Conservation (phyloP, 92 coral and sea anemone species). For the Heteractis magnifica region DNA sequence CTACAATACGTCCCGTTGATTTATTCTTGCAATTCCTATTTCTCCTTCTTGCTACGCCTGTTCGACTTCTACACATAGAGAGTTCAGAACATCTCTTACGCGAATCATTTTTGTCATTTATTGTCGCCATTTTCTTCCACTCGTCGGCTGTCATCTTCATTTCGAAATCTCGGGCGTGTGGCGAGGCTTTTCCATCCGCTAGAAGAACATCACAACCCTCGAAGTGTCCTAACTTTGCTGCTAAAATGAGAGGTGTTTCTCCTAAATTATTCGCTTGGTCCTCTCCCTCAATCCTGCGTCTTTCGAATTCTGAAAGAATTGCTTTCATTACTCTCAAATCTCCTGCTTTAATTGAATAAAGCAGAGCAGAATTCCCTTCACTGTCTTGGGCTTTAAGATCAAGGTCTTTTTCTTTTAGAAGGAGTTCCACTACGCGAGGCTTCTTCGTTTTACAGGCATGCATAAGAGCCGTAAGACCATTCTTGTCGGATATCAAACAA, state of each 20-base stretch:
- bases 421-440: slow-evolving; percentile 37
- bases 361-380: slow-evolving; percentile 61
- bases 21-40: not conserved
- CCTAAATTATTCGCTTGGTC: slow-evolving; percentile 66
- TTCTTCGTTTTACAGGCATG: slow-evolving; percentile 64
- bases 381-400: slow-evolving; percentile 53
- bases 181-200: slow-evolving; percentile 59
- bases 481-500: slow-evolving; percentile 36
- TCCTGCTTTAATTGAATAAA: slow-evolving; percentile 56
- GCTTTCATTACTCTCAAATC: slow-evolving; percentile 46
- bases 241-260: slow-evolving; percentile 71
- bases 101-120: not conserved
- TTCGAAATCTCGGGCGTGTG: slow-evolving; percentile 67
- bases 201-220: slow-evolving; percentile 43
- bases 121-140: slow-evolving; percentile 26
- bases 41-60: not conserved
- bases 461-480: slow-evolving; percentile 65
- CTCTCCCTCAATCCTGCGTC: slow-evolving; percentile 38
- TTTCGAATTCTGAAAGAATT: slow-evolving; percentile 49
- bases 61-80: not conserved
- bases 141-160: slow-evolving; percentile 58
- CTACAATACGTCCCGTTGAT: not conserved
- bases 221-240: slow-evolving; percentile 50
- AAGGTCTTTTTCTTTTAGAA: slow-evolving; percentile 45
- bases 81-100: not conserved